Evolutionary conservation across 2,888 invertebrate genomes (phyloP).

Genomic region (Amiota mariae): DNA sequence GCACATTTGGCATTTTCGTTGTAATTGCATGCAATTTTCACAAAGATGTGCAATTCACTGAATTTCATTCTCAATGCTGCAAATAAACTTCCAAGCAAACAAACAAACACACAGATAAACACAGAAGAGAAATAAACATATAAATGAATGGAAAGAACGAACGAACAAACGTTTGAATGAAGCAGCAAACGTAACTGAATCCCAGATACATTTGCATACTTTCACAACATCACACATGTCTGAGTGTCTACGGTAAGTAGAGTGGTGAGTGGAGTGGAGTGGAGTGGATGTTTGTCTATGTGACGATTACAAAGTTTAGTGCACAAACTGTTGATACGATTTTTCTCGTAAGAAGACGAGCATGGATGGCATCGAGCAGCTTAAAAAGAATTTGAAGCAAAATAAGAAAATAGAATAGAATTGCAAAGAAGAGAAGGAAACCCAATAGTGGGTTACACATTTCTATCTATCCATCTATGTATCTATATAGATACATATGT

Average conservation of each 20-base stretch:
- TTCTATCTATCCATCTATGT: neutral
- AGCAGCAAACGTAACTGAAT: neutral
- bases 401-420: neutral
- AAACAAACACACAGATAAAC: neutral
- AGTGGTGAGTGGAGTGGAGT: neutral
- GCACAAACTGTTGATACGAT: slow-evolving; percentile 23
- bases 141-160: too few relatives aligned
- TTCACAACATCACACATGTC: neutral
- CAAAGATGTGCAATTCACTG: slow-evolving; percentile 49
- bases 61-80: neutral
- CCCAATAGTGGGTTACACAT: too few relatives aligned
- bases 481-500: neutral
- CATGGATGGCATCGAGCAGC: too few relatives aligned
- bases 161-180: too few relatives aligned
- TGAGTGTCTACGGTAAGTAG: neutral
- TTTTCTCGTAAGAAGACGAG: neutral
- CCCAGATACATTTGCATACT: neutral
- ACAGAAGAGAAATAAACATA: neutral
- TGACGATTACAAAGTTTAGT: slow-evolving; percentile 6
- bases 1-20: slow-evolving; percentile 64
- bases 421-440: too few relatives aligned
- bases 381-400: neutral
- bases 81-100: slow-evolving; percentile 19
- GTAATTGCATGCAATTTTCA: slow-evolving; percentile 57
- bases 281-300: slow-evolving; percentile 1